A percentile compares a stretch with the other conserved stretches of the same genome.
These are phyloP conservation scores for Tapirus indicus DNA, from an alignment of 2,797 vertebrate genomes.

Conservation along the genomic window DNA sequence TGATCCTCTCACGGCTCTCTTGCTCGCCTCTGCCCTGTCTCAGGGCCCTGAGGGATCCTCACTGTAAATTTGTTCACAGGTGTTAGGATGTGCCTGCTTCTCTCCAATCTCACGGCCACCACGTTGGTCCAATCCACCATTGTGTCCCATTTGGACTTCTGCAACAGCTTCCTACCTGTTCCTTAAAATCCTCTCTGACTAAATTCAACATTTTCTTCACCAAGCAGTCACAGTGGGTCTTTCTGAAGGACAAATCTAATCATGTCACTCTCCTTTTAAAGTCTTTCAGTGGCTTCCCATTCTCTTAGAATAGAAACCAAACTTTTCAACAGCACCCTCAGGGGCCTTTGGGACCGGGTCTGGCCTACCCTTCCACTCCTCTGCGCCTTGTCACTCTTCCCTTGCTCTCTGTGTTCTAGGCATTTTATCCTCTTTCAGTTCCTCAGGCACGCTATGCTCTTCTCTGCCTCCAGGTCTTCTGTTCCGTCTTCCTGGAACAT, in stretches of 20 bases:
- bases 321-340: neutral
- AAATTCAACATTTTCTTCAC: neutral
- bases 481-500: neutral
- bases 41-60: neutral
- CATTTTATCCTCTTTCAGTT: neutral
- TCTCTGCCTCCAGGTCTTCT: neutral
- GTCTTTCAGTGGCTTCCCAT: neutral
- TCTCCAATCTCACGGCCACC: neutral
- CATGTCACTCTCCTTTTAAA: neutral
- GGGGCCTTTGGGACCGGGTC: neutral
- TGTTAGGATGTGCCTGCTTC: too few relatives aligned
- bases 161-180: neutral
- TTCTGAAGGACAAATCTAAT: neutral
- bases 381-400: neutral
- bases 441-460: rapidly evolving
- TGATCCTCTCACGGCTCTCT: neutral
- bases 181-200: neutral
- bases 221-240: neutral
- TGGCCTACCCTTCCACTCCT: neutral
- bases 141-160: neutral
- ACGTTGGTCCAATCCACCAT: too few relatives aligned
- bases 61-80: neutral
- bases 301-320: neutral
- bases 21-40: neutral
- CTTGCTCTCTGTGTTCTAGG: neutral